Evolutionary conservation across 2,797 vertebrate species (phyloP), one percentile per base, ranked within the genome.

Genomic region (Oryzias dopingdopingensis): DNA sequence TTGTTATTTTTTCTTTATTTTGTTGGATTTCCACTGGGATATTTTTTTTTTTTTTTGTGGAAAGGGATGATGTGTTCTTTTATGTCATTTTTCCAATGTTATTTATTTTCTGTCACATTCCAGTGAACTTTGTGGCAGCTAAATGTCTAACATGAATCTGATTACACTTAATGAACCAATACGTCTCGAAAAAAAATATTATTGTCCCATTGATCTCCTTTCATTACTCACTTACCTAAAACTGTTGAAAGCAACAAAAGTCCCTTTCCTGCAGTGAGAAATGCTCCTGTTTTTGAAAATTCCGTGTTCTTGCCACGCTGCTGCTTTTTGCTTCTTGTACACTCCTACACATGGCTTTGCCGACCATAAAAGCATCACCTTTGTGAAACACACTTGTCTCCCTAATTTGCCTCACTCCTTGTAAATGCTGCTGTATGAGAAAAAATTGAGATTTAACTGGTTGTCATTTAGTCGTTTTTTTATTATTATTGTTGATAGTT

Each of bases 341-440:
- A 79, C 73, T 62, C 71, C 61, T 56, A 61, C 71, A 70, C 66
- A 67, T 37, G 64, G 70, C 67, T 76, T 68, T 59, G 65, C 70
- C 74, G 24, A 46, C 44, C 22, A 29, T 79, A 57, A 70, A 71
- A 77, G 48, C 74, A 51, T 49, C 59, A 49, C 54, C 59, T 54
- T 76, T 53, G 67, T 79, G 62, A 72, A 70, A 81, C 62, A 55
- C 50, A 65, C 50, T 65, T 54, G 50, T 75, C 60, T 66, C 64
- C 65, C 56, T 68, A 70, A 51, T 70, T 76, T 74, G 81, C 79
- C 71, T 75, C 56, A 70, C 62, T 75, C 29, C 2, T 83, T 75
- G 71, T 81, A 70, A 79, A 78, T 70, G 91, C 89, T 90, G 90
- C 91, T 92, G 91, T 91, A 90, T 83, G 85, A 92, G 92, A 91